These are phyloP conservation scores for Barbus barbus DNA, from an alignment of 2,113 vertebrate species.

Conservation along the genomic window DNA sequence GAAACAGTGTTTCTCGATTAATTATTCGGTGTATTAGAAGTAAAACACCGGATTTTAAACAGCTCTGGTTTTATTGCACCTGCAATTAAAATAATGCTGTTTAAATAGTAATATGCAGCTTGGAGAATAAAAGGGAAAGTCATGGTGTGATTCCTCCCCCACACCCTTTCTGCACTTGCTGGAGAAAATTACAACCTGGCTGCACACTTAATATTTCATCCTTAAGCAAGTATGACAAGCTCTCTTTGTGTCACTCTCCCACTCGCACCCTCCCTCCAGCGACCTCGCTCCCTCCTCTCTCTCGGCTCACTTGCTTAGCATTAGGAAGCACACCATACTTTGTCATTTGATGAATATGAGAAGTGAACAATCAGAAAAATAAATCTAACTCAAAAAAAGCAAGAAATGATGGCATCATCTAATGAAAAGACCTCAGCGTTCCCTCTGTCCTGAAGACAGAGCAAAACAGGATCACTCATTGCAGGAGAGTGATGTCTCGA, in stretches of 20 bases:
- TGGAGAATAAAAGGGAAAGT: constrained; percentile 20
- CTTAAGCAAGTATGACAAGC: constrained; percentile 80
- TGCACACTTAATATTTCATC: constrained; percentile 81
- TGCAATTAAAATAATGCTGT: constrained; percentile 57
- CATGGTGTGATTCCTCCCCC: constrained; percentile 70
- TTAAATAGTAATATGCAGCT: constrained; percentile 31
- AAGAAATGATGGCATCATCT: constrained; percentile 9
- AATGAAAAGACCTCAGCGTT: background rate
- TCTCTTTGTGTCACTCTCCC: constrained; percentile 69
- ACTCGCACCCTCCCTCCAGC: constrained; percentile 55
- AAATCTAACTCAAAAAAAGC: constrained; percentile 67
- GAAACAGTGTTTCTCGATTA: constrained; percentile 65
- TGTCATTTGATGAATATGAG: constrained; percentile 68
- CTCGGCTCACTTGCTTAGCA: constrained; percentile 62
- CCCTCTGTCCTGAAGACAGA: constrained; percentile 15
- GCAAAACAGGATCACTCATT: constrained; percentile 1
- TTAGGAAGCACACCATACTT: constrained; percentile 62
- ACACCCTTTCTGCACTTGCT: constrained; percentile 69
- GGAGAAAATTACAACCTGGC: constrained; percentile 82
- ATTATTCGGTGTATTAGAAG: constrained; percentile 70
- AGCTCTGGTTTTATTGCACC: constrained; percentile 41
- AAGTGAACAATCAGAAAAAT: constrained; percentile 64
- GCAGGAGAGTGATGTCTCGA: constrained; percentile 15
- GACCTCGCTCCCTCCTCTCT: constrained; percentile 46
- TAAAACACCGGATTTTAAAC: constrained; percentile 25